Evolutionary conservation across 2,888 invertebrate genomes (phyloP).

Genomic region (Pollenia angustigena): DNA sequence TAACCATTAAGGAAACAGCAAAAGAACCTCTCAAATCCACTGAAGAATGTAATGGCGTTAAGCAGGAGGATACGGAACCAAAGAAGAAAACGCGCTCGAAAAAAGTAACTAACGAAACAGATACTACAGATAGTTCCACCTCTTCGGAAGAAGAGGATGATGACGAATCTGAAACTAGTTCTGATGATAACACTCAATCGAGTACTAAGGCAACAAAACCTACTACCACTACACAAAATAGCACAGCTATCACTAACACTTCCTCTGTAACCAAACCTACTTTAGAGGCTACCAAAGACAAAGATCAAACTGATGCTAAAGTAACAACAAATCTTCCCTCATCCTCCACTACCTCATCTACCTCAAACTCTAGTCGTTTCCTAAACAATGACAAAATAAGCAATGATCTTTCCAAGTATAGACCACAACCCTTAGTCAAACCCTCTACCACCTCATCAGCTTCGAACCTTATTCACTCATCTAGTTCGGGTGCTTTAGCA

Average conservation of each 20-base stretch:
- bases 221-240: constrained; percentile 71
- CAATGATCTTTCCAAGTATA: constrained; percentile 81
- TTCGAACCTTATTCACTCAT: constrained; percentile 79
- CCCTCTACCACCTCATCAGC: constrained; percentile 57
- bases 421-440: constrained; percentile 74
- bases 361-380: constrained; percentile 65
- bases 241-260: constrained; percentile 71
- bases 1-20: constrained; percentile 62
- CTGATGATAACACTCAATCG: constrained; percentile 73
- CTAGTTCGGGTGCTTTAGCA: constrained; percentile 81
- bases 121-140: constrained; percentile 61
- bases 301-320: constrained; percentile 76
- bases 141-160: constrained; percentile 70
- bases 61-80: constrained; percentile 55
- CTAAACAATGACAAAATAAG: constrained; percentile 71
- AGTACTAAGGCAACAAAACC: constrained; percentile 70
- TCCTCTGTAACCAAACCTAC: constrained; percentile 73
- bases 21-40: constrained; percentile 44
- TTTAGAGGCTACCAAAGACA: constrained; percentile 77
- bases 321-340: constrained; percentile 67
- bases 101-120: constrained; percentile 64
- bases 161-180: constrained; percentile 76
- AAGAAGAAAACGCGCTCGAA: constrained; percentile 56
- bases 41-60: constrained; percentile 66
- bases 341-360: constrained; percentile 73